Percentiles rank a stretch among this genome's conserved stretches.
phyloP scores from a whole-genome alignment of 2,113 vertebrate genomes.

The Mustela lutreola region DNA sequence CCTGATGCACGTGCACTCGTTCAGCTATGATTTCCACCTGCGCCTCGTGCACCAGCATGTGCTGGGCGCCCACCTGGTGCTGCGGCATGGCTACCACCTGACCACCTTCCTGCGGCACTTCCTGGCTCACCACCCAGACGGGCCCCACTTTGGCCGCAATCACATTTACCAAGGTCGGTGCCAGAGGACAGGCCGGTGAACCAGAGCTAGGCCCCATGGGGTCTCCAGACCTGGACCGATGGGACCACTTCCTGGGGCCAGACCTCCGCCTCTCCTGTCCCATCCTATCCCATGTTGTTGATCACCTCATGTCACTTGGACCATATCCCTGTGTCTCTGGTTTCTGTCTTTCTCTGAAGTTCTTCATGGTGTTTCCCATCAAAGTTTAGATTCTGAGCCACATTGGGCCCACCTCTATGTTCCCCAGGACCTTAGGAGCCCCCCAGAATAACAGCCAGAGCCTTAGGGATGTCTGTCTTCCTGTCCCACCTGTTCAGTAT shows the following conservation, averaged over 20 bases:
- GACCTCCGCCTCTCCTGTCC: neutral
- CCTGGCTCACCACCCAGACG: conserved; percentile 95
- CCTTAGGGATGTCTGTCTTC: neutral
- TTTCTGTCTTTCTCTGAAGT: neutral
- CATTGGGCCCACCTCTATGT: neutral
- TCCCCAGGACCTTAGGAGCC: neutral
- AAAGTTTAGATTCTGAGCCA: neutral
- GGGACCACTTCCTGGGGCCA: neutral
- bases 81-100: conserved; percentile 97
- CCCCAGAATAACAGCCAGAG: neutral
- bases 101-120: conserved; percentile 97
- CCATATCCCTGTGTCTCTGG: neutral
- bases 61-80: conserved; percentile 94
- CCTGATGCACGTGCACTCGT: conserved; percentile 98
- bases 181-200: neutral
- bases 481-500: neutral
- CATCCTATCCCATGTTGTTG: neutral
- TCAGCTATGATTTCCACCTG: conserved; percentile 99
- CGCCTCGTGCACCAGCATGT: conserved; percentile 98
- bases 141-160: conserved; percentile 98
- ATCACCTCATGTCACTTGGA: neutral
- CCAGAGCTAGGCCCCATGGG: neutral
- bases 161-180: conserved; percentile 96
- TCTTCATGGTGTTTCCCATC: neutral
- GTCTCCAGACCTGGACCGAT: neutral